Conservation (phyloP, 1,140 invertebrate species). For the Macrosteles quadrilineatus region DNA sequence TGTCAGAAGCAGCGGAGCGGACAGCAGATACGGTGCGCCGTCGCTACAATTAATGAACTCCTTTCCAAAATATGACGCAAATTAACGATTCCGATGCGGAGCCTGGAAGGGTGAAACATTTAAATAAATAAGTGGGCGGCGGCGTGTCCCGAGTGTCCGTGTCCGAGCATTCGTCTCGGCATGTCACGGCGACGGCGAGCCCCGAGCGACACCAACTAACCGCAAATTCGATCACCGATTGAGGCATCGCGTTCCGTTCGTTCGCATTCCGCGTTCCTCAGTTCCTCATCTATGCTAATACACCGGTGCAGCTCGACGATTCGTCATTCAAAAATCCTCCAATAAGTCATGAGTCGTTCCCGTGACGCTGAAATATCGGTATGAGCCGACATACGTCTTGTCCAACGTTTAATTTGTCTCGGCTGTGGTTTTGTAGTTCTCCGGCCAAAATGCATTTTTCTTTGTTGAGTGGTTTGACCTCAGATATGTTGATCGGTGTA, state of each 20-base stretch:
- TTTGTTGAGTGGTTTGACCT: too few relatives aligned
- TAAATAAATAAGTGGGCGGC: slow-evolving; percentile 13
- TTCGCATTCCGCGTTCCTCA: background rate
- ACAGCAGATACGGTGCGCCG: background rate
- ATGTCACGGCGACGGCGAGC: too few relatives aligned
- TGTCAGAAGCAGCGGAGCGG: background rate
- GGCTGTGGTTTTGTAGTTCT: too few relatives aligned
- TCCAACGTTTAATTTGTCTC: too few relatives aligned
- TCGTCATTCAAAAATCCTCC: too few relatives aligned
- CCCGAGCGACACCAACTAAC: background rate
- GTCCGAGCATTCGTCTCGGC: background rate
- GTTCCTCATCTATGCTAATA: background rate
- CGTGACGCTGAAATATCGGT: too few relatives aligned
- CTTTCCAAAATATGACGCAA: slow-evolving; percentile 20
- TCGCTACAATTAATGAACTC: slow-evolving; percentile 12
- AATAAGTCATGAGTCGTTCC: too few relatives aligned
- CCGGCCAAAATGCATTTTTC: too few relatives aligned
- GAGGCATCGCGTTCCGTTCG: background rate
- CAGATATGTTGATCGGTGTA: too few relatives aligned
- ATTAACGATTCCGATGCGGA: slow-evolving; percentile 21
- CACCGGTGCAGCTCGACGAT: background rate
- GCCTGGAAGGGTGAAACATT: slow-evolving; percentile 8
- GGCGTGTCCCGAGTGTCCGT: background rate
- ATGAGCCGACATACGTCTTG: too few relatives aligned
- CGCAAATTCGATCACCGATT: background rate